A percentile compares a stretch with the other conserved stretches of the same genome.
Conservation (phyloP, 2,888 invertebrate genomes). For the Eueremaeus valkanovi region DNA sequence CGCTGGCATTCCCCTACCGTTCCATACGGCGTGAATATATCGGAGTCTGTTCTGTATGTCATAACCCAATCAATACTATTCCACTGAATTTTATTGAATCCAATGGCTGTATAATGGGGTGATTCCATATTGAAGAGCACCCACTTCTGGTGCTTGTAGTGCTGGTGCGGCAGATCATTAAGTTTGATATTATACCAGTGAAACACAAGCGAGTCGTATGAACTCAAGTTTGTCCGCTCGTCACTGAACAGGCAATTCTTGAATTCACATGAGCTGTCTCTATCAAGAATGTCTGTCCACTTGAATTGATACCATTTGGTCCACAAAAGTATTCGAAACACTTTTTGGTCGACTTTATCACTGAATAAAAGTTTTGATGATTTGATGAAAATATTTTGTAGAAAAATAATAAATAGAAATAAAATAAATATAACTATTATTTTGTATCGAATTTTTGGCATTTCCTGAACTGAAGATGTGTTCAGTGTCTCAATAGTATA, state of each 20-base stretch:
- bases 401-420: no score
- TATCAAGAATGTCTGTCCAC: neutral
- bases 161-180: neutral
- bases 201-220: constrained; percentile 28
- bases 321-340: neutral
- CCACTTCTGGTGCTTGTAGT: constrained; percentile 15
- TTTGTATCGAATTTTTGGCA: no score
- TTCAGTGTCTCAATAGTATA: no score
- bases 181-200: constrained; percentile 29
- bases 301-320: neutral
- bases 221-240: neutral
- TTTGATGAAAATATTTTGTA: no score
- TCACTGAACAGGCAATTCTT: neutral
- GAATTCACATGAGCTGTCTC: neutral
- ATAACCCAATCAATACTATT: neutral
- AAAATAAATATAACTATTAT: no score
- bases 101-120: neutral
- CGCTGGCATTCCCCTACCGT: neutral
- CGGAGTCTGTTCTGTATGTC: constrained; percentile 31
- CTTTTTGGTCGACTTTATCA: no score
- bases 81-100: neutral
- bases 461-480: no score
- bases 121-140: constrained; percentile 33
- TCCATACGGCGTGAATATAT: constrained; percentile 35
- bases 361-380: no score